Evolutionary conservation across 2,888 invertebrate genomes (phyloP).

Genomic region (Leptinotarsa rubiginosa): DNA sequence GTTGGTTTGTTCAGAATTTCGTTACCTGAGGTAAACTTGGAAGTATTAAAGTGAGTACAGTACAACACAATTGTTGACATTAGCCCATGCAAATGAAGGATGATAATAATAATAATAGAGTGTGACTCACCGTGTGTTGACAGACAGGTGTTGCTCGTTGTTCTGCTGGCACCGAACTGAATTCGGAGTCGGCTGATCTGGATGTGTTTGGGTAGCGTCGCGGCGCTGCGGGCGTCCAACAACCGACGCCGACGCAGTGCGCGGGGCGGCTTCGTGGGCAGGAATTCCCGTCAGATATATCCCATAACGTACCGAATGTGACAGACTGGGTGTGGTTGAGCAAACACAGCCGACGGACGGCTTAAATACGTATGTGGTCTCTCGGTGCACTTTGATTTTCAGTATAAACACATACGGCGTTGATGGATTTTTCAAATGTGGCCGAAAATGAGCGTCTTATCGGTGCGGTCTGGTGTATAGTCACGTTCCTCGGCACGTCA

Average conservation of each 20-base stretch:
- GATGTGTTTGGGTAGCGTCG: constrained; percentile 61
- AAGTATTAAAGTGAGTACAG: constrained; percentile 17
- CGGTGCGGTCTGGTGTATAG: constrained; percentile 39
- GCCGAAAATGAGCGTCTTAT: constrained; percentile 42
- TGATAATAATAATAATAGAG: constrained; percentile 7
- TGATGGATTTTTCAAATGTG: constrained; percentile 26
- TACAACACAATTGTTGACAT: constrained; percentile 29
- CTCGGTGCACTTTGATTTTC: constrained; percentile 54
- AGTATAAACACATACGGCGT: constrained; percentile 54
- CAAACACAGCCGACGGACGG: constrained; percentile 64
- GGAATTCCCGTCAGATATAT: constrained; percentile 64
- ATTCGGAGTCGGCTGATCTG: constrained; percentile 54
- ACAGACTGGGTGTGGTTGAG: constrained; percentile 71
- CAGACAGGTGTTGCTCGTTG: constrained; percentile 44
- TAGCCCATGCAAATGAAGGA: background rate
- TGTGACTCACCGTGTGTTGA: constrained; percentile 36
- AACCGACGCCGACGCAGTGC: constrained; percentile 66
- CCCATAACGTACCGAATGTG: constrained; percentile 72
- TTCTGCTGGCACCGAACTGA: constrained; percentile 27
- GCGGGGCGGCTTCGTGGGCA: constrained; percentile 66
- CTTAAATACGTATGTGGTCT: constrained; percentile 52
- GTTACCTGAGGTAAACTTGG: constrained; percentile 15
- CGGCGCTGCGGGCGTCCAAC: constrained; percentile 57
- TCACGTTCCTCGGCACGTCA: constrained; percentile 54
- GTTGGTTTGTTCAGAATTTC: background rate